Evolutionary conservation across 2,888 invertebrate species (phyloP).

Genomic region (Eudemis profundana): DNA sequence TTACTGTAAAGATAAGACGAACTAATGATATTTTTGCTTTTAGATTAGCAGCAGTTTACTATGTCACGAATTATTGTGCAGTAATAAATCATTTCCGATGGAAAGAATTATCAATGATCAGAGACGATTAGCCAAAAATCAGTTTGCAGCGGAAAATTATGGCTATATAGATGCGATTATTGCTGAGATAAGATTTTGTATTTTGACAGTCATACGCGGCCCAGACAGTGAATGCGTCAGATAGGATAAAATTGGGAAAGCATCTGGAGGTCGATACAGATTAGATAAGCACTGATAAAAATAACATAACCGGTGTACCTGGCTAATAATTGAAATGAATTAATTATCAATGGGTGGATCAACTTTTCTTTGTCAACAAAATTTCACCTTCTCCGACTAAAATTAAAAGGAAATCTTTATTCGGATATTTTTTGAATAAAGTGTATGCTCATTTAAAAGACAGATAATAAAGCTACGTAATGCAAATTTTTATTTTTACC

Average conservation of each 20-base stretch:
- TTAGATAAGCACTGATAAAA: conserved; percentile 55
- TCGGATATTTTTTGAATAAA: too few species aligned
- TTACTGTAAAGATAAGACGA: not conserved
- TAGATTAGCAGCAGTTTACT: not conserved
- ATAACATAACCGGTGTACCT: conserved; percentile 4
- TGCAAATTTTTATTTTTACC: too few species aligned
- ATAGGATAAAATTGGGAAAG: conserved; percentile 56
- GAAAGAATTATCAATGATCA: not conserved
- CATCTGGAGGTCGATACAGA: conserved; percentile 63
- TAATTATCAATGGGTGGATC: too few species aligned
- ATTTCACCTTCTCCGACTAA: too few species aligned
- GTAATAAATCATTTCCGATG: not conserved
- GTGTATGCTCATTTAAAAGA: too few species aligned
- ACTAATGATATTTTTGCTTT: not conserved
- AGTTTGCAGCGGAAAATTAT: not conserved
- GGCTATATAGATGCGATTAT: conserved; percentile 1
- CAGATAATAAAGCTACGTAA: too few species aligned
- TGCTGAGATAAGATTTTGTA: conserved; percentile 3
- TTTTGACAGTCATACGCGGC: conserved; percentile 5
- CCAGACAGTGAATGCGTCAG: conserved; percentile 41
- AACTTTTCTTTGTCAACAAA: too few species aligned
- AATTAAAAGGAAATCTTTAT: too few species aligned
- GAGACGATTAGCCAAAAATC: not conserved
- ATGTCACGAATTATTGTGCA: not conserved
- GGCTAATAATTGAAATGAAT: too few species aligned